Base-by-base conservation (phyloP, 2,888 invertebrate genomes). In the Tethea ocularis region DNA sequence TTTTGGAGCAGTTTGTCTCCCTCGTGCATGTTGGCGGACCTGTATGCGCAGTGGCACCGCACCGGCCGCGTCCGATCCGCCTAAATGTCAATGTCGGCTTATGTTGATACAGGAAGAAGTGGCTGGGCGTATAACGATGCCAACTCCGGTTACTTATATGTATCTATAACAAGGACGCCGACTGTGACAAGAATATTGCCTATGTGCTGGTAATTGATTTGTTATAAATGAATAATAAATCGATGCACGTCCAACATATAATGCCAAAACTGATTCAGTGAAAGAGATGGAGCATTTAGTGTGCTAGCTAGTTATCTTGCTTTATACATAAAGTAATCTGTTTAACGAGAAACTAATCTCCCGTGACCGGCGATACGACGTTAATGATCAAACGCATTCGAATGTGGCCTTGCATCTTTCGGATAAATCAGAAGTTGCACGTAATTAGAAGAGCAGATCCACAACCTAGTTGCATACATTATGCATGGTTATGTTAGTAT, bases 51-150 rank as follows among this genome's bases (percentile, higher is more conserved):
- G 61, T 20, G 10, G 8, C 5, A 26, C 33, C 54, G 13, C 70
- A 62, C 66, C 68, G 71, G 60, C 70, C 69, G 70, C 46, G 46
- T 46, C 72, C 69, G 66, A 78, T 69, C 64, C 62, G 65, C 60
- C 71, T 82, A 90, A 91, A 91, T 89, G 91, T 91, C 91, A 91
- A 90, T 90, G 91, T 81, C 90, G 75, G 71, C 71, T 77, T 76
- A 76, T 70, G 68, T 69, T 66, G 72, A 78, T 83, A 78, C 88
- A 89, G 89, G 89, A 90, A 89, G 89, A 84, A 72, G 71, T 75
- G 67, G 72, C 76, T 80, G 83, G 81, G 84, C 80, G 80, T 77
- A 67, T 71, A 64, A 70, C 70, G 74, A 74, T 72, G 73, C 76
- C 71, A 67, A 64, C 68, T 75, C 64, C 68, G 64, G 64, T 75